Conservation (phyloP, 2,888 invertebrate species). For the Odontomyia ornata region DNA sequence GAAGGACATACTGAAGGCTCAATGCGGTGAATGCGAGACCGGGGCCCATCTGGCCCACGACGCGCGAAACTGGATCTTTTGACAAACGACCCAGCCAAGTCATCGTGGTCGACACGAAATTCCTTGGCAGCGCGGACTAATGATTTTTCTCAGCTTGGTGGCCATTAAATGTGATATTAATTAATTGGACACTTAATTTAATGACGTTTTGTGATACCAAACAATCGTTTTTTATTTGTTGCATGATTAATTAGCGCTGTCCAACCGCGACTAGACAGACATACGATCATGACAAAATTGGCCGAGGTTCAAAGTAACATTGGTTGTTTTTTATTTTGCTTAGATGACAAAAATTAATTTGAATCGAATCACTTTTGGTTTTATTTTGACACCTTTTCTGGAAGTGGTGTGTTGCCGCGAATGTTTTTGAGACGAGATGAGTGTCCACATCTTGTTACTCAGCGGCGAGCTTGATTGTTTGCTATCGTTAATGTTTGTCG, state of each 20-base stretch:
- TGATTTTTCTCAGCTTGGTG: constrained; percentile 65
- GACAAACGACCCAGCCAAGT: constrained; percentile 53
- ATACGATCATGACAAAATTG: constrained; percentile 16
- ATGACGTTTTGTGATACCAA: constrained; percentile 55
- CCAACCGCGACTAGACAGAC: constrained; percentile 16
- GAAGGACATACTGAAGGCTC: constrained; percentile 26
- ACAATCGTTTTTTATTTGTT: constrained; percentile 33
- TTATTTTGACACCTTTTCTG: constrained; percentile 19
- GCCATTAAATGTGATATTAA: constrained; percentile 65
- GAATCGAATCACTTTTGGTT: constrained; percentile 4
- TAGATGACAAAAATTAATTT: constrained; percentile 13
- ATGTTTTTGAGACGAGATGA: neutral
- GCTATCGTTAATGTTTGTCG: neutral
- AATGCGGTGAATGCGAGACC: neutral
- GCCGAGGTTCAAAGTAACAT: neutral
- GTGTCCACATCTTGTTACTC: neutral
- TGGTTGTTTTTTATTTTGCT: neutral
- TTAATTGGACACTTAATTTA: constrained; percentile 66
- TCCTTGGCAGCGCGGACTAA: constrained; percentile 54
- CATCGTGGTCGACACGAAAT: constrained; percentile 12
- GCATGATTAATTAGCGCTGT: constrained; percentile 32
- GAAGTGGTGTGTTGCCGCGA: neutral
- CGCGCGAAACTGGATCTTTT: constrained; percentile 55
- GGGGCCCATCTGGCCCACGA: constrained; percentile 30
- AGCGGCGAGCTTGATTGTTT: neutral